Evolutionary conservation across 2,888 invertebrate genomes (phyloP).

Genomic region (Serripes groenlandicus): DNA sequence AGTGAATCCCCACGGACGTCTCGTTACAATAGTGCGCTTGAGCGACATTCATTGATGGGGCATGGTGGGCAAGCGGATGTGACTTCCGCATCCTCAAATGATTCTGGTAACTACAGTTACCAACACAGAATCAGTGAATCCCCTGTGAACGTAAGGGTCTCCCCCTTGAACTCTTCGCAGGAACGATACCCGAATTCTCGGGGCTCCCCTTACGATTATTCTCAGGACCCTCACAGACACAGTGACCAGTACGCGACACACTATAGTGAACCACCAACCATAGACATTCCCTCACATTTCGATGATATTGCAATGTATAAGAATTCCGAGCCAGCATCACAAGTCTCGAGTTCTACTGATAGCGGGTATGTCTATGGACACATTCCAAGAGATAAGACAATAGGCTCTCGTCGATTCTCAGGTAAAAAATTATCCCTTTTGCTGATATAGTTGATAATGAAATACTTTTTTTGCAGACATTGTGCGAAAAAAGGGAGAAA

Average conservation of each 20-base stretch:
- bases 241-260: slow-evolving; percentile 52
- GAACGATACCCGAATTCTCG: slow-evolving; percentile 44
- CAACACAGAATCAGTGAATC: slow-evolving; percentile 59
- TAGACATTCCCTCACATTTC: slow-evolving; percentile 71
- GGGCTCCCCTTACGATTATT: slow-evolving; percentile 63
- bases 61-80: slow-evolving; percentile 56
- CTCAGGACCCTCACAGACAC: slow-evolving; percentile 51
- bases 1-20: slow-evolving; percentile 62
- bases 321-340: slow-evolving; percentile 81
- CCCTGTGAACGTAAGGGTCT: slow-evolving; percentile 66
- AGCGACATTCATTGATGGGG: slow-evolving; percentile 44
- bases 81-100: slow-evolving; percentile 65
- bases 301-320: slow-evolving; percentile 83
- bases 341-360: slow-evolving; percentile 85
- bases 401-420: slow-evolving; percentile 59
- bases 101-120: slow-evolving; percentile 69
- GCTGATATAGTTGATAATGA: too few relatives aligned
- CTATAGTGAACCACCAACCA: slow-evolving; percentile 65
- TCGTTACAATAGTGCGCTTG: slow-evolving; percentile 53
- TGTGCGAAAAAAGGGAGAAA: too few relatives aligned
- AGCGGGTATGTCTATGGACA: slow-evolving; percentile 84
- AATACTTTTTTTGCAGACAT: too few relatives aligned
- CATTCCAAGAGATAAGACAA: slow-evolving; percentile 73
- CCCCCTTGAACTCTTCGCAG: slow-evolving; percentile 57
- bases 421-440: too few relatives aligned